Conservation (phyloP, 2,797 vertebrate genomes). For the Pseudochaenichthys georgianus region DNA sequence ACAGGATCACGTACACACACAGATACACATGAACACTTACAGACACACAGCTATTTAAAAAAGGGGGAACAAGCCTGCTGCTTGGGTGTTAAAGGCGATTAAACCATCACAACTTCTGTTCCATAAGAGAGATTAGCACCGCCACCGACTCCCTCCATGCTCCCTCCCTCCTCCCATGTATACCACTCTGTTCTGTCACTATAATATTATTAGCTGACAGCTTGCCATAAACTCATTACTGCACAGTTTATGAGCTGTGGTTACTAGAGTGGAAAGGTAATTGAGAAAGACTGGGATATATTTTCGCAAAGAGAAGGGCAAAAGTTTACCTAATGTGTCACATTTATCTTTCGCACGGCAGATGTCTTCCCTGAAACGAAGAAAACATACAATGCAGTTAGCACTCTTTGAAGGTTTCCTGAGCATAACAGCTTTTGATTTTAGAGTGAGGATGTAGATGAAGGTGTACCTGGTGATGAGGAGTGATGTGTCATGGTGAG, state of each 20-base stretch:
- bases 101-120: constrained; percentile 69
- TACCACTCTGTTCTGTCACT: constrained; percentile 71
- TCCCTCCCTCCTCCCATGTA: constrained; percentile 43
- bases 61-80: constrained; percentile 7
- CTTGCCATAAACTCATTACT: constrained; percentile 68
- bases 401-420: background rate
- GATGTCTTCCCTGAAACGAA: constrained; percentile 92
- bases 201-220: constrained; percentile 73
- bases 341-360: constrained; percentile 97
- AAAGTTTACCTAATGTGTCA: constrained; percentile 94
- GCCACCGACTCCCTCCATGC: constrained; percentile 46
- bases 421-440: background rate
- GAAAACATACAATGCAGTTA: constrained; percentile 1
- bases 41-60: constrained; percentile 45
- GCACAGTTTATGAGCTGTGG: constrained; percentile 50
- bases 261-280: constrained; percentile 53
- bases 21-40: constrained; percentile 38
- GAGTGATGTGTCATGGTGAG: constrained; percentile 95
- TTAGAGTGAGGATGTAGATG: background rate
- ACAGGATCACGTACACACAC: constrained; percentile 44
- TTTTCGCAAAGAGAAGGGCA: constrained; percentile 36
- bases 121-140: constrained; percentile 68
- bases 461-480: constrained; percentile 92
- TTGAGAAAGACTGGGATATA: constrained; percentile 29
- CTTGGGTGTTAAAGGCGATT: constrained; percentile 65